These are phyloP conservation scores for Nemotelus pantherinus DNA, from an alignment of 2,888 invertebrate species.

Conservation along the genomic window DNA sequence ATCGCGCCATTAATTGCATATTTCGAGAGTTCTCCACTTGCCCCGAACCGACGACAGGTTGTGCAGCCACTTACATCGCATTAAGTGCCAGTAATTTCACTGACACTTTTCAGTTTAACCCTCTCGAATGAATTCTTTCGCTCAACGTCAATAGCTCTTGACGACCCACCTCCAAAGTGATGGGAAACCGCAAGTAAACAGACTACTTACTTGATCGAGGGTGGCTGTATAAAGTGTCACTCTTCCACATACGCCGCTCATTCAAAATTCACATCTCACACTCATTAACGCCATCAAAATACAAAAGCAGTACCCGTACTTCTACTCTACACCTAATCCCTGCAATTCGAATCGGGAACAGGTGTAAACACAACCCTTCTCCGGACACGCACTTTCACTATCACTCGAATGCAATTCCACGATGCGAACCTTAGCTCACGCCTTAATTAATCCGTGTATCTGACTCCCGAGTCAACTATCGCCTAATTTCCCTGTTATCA, in stretches of 20 bases:
- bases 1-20: conserved; percentile 44
- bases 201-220: conserved; percentile 49
- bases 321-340: conserved; percentile 35
- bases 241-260: conserved; percentile 47
- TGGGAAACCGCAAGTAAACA: neutral
- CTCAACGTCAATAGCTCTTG: conserved; percentile 41
- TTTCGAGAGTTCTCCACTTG: conserved; percentile 38
- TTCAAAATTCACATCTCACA: conserved; percentile 52
- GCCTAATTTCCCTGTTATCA: conserved; percentile 23
- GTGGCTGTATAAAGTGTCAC: conserved; percentile 49
- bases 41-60: neutral
- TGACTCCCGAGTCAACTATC: neutral
- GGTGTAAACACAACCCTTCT: conserved; percentile 40
- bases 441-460: conserved; percentile 16
- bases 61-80: conserved; percentile 2
- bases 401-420: conserved; percentile 12
- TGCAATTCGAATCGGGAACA: conserved; percentile 41
- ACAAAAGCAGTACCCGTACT: neutral
- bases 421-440: neutral
- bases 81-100: neutral
- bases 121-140: conserved; percentile 29
- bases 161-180: neutral
- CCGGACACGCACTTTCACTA: conserved; percentile 23
- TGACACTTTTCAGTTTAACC: conserved; percentile 5
- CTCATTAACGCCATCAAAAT: conserved; percentile 45